Conservation (phyloP, 2,888 invertebrate genomes). For the Helobdella robusta region DNA sequence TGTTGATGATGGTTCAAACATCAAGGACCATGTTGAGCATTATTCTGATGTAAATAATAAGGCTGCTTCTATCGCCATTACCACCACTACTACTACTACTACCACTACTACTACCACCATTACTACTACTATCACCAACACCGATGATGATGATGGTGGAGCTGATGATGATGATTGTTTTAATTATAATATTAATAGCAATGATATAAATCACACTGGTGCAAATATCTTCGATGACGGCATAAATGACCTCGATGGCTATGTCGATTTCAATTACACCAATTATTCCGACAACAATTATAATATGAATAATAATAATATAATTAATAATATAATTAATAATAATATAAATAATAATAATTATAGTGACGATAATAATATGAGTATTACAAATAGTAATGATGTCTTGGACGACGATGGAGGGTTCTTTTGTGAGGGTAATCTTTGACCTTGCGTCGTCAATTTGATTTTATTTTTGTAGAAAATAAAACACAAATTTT, state of each 20-base stretch:
- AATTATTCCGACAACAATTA: not conserved
- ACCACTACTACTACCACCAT: not conserved
- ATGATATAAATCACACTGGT: not conserved
- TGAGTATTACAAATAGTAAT: no score
- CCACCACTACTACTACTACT: conserved; percentile 6
- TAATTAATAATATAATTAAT: no score
- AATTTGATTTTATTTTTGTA: no score
- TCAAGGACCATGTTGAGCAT: conserved; percentile 16
- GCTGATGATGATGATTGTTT: not conserved
- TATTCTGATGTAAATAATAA: not conserved
- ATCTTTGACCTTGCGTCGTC: no score
- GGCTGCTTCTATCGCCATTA: not conserved
- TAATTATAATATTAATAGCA: not conserved
- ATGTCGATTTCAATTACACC: not conserved
- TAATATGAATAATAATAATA: not conserved
- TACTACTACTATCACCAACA: conserved; percentile 11
- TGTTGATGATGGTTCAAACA: conserved; percentile 18
- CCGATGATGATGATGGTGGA: not conserved
- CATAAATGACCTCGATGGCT: not conserved
- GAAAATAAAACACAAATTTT: no score
- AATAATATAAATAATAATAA: no score
- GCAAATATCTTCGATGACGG: not conserved
- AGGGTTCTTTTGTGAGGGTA: no score
- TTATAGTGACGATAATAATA: no score
- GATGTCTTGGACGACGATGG: no score